Percentiles rank a stretch among this genome's conserved stretches.
These are phyloP conservation scores for Catalaphyllia jardinei DNA, from an alignment of 64 coral and sea anemone genomes.

Conservation along the genomic window DNA sequence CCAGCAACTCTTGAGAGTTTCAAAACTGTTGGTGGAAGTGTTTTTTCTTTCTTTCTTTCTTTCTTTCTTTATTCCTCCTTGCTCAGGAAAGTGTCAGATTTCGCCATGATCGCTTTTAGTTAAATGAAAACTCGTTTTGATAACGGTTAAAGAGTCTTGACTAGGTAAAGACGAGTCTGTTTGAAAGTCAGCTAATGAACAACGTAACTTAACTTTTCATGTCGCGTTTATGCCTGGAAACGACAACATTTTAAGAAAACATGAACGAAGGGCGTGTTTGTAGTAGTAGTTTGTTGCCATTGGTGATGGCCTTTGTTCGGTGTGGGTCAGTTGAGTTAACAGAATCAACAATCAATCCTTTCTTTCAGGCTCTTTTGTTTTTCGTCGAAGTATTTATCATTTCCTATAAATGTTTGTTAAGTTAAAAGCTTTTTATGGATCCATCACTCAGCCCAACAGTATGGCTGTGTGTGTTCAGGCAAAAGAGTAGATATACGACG, in stretches of 20 bases:
- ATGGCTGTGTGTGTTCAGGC: too few relatives aligned
- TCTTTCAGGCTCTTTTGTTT: conserved; percentile 1
- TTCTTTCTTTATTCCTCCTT: too few relatives aligned
- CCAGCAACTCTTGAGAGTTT: too few relatives aligned
- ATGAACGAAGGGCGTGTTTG: background rate
- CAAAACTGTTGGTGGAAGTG: too few relatives aligned
- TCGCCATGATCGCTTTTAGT: too few relatives aligned
- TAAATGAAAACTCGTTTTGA: background rate
- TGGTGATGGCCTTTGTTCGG: background rate
- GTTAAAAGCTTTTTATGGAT: background rate
- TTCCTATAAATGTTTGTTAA: background rate
- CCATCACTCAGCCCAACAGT: too few relatives aligned
- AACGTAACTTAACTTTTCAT: background rate
- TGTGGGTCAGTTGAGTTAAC: conserved; percentile 7
- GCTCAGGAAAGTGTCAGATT: too few relatives aligned
- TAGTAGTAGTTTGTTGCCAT: background rate
- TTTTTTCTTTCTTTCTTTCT: too few relatives aligned
- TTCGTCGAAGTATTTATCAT: background rate
- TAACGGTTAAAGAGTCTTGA: background rate
- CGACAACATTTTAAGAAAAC: background rate
- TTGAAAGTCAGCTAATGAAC: background rate
- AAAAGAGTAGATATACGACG: too few relatives aligned
- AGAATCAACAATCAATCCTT: conserved; percentile 22
- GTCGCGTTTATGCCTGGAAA: background rate
- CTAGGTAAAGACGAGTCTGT: background rate